phyloP scores from a whole-genome alignment of 2,797 vertebrate genomes.

The Lacerta bilineata region DNA sequence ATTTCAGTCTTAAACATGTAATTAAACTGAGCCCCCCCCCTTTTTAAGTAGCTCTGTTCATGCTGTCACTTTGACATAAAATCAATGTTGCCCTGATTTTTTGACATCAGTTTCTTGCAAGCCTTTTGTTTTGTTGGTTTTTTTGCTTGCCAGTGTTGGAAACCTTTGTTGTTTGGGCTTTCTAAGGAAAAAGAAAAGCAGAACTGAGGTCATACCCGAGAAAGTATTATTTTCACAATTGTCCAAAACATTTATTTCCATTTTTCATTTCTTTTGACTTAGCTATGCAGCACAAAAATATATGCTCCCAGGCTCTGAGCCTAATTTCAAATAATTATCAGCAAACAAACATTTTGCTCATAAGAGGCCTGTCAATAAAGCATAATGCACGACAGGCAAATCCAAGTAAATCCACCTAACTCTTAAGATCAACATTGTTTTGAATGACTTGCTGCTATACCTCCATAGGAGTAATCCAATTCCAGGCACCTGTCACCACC shows the following conservation, averaged over 20 bases:
- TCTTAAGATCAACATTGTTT: not conserved
- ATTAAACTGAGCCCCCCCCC: not conserved
- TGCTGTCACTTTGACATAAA: constrained; percentile 9
- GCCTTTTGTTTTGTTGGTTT: rapidly evolving
- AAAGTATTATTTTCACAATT: constrained; percentile 22
- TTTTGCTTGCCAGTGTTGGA: not conserved
- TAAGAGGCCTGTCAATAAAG: not conserved
- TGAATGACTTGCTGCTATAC: not conserved
- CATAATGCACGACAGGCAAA: not conserved
- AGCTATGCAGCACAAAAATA: not conserved
- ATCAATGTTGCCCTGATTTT: not conserved
- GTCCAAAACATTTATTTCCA: constrained; percentile 7
- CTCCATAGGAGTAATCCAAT: not conserved
- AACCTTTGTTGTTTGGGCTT: not conserved
- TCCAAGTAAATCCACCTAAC: too few species aligned
- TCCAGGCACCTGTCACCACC: not conserved
- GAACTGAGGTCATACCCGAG: not conserved
- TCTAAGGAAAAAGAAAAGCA: not conserved
- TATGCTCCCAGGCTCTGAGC: too few species aligned
- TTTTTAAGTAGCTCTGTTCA: not conserved
- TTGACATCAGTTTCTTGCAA: not conserved
- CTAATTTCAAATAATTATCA: not conserved
- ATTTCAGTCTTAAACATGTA: not conserved
- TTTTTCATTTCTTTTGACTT: not conserved
- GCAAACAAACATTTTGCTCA: not conserved